Evolutionary conservation across 2,888 invertebrate species (phyloP).

Genomic region (Limulus polyphemus): DNA sequence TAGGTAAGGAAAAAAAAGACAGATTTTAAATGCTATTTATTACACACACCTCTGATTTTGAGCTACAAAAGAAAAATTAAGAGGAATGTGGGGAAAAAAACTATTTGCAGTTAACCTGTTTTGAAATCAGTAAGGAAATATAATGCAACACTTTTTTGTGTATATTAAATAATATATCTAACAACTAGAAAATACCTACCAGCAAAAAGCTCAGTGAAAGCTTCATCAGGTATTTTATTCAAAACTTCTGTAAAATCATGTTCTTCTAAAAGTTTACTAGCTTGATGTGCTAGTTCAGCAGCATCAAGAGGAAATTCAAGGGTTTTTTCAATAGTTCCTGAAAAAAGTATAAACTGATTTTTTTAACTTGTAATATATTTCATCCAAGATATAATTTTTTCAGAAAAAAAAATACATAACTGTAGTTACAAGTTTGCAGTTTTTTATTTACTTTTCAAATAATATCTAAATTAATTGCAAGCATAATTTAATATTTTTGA

Average conservation of each 20-base stretch:
- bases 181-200: conserved; percentile 33
- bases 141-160: too few species aligned
- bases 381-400: too few species aligned
- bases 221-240: conserved; percentile 63
- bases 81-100: too few species aligned
- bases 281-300: conserved; percentile 53
- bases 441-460: too few species aligned
- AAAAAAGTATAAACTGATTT: conserved; percentile 5
- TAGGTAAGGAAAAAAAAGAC: too few species aligned
- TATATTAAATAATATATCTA: background rate
- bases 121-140: background rate
- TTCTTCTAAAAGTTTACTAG: conserved; percentile 50
- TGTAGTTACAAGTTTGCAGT: too few species aligned
- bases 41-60: too few species aligned
- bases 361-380: background rate
- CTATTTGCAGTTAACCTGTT: background rate
- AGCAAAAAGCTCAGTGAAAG: conserved; percentile 67
- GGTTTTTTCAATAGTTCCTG: conserved; percentile 33
- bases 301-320: conserved; percentile 46
- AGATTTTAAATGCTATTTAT: too few species aligned
- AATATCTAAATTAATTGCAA: too few species aligned
- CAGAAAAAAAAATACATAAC: too few species aligned
- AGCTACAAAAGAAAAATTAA: too few species aligned
- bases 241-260: conserved; percentile 61
- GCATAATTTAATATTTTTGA: too few species aligned